These are phyloP conservation scores for Molossus molossus DNA, from an alignment of 2,797 vertebrate species.

Conservation along the genomic window DNA sequence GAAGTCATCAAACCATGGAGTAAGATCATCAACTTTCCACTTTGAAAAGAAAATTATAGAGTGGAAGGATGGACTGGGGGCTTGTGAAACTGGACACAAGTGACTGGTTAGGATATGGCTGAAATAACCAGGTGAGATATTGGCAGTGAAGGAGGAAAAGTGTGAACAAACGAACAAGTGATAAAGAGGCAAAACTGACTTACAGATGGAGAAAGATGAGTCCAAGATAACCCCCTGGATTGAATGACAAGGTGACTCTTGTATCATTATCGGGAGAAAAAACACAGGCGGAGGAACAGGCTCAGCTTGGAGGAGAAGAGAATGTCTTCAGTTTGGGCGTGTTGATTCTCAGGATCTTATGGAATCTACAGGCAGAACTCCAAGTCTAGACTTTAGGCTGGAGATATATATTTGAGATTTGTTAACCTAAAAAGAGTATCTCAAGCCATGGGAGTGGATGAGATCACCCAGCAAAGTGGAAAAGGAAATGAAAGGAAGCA, in stretches of 20 bases:
- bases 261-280: neutral
- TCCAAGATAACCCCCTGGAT: neutral
- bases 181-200: neutral
- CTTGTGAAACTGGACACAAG: neutral
- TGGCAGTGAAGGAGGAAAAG: neutral
- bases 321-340: neutral
- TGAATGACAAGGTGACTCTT: neutral
- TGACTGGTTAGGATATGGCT: neutral
- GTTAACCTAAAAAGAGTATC: neutral
- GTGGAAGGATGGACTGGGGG: neutral
- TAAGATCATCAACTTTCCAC: neutral
- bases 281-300: neutral
- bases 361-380: neutral
- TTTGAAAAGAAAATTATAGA: conserved; percentile 44
- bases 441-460: neutral
- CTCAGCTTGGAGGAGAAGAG: neutral
- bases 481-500: neutral
- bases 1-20: neutral
- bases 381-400: neutral
- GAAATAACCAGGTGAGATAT: neutral
- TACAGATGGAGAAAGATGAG: neutral
- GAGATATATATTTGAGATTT: neutral
- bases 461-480: neutral
- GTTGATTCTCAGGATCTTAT: neutral
- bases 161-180: neutral